Conservation (phyloP, 2,113 vertebrate genomes). For the Psammodynastes pulverulentus region DNA sequence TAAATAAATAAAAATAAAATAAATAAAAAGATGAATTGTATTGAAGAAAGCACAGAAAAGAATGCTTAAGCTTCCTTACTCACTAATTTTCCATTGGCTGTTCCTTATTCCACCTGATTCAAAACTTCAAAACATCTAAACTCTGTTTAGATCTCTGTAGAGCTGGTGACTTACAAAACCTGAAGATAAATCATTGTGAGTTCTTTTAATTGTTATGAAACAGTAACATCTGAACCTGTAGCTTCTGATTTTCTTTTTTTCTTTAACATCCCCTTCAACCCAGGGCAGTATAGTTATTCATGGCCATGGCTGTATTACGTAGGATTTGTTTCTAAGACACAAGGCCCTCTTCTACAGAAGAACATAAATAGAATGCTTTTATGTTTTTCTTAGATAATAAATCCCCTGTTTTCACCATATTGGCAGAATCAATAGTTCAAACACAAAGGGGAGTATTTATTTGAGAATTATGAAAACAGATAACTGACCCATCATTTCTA, state of each 20-base stretch:
- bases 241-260: not conserved
- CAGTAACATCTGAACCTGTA: not conserved
- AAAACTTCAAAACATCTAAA: not conserved
- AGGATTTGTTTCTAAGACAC: not conserved
- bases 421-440: not conserved
- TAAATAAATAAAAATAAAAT: too few relatives aligned
- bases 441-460: not conserved
- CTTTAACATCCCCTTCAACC: not conserved
- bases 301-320: not conserved
- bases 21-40: too few relatives aligned
- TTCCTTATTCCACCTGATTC: not conserved
- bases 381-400: not conserved
- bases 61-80: not conserved
- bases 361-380: not conserved
- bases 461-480: not conserved
- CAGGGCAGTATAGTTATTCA: not conserved
- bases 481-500: not conserved
- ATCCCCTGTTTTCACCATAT: not conserved
- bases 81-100: not conserved
- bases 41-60: not conserved
- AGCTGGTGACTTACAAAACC: not conserved
- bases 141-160: not conserved
- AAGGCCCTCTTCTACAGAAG: not conserved
- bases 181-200: not conserved
- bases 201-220: not conserved